These are phyloP conservation scores for Cyanoliseus patagonus DNA, from an alignment of 2,113 vertebrate species.

Conservation along the genomic window DNA sequence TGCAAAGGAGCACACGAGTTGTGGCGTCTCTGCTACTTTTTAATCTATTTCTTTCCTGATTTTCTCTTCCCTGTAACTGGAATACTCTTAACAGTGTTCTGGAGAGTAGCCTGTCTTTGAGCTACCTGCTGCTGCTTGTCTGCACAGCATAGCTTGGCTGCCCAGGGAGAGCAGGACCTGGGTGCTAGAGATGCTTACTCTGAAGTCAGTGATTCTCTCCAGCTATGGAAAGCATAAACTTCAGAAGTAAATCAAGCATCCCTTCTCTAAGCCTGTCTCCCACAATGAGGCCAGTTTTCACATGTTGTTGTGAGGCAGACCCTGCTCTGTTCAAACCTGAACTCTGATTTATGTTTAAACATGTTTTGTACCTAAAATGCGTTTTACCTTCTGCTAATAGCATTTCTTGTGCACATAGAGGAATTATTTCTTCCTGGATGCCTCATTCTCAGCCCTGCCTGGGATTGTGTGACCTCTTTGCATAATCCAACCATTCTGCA, in stretches of 20 bases:
- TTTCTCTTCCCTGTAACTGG: background rate
- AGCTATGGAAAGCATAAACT: background rate
- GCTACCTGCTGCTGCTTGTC: rapidly evolving
- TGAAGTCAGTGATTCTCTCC: background rate
- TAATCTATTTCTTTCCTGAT: background rate
- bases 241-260: background rate
- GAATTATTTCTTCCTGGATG: background rate
- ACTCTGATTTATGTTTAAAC: background rate
- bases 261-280: background rate
- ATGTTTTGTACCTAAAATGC: too few relatives aligned
- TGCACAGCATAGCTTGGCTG: background rate
- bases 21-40: background rate
- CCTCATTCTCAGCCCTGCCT: background rate
- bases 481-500: background rate
- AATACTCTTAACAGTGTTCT: background rate
- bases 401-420: background rate
- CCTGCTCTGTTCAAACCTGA: background rate
- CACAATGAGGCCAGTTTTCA: background rate
- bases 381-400: background rate
- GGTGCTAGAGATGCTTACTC: background rate
- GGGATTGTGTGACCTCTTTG: background rate
- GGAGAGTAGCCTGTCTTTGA: background rate
- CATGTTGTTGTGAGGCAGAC: background rate
- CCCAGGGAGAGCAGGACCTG: background rate
- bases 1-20: background rate